Base-by-base conservation (phyloP, 2,797 vertebrate species). In the Heterohyrax brucei region DNA sequence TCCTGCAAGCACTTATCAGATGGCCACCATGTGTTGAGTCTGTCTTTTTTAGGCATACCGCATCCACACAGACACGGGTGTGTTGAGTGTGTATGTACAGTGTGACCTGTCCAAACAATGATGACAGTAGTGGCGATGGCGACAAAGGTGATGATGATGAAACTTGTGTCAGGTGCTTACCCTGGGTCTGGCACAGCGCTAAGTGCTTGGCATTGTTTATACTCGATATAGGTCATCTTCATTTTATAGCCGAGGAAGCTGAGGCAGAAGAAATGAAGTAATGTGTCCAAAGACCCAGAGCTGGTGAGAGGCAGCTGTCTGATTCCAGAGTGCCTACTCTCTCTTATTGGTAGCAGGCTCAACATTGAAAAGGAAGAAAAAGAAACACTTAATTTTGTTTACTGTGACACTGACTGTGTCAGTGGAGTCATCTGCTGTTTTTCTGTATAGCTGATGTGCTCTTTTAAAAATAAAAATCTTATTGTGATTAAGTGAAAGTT, bases 211-310 rank as follows among this genome's bases (percentile, higher is more conserved):
- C 73, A 73, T 79, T 92, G 2, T 33, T 82, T 85, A 9, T 30
- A 3, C 68, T 28, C 10, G 79, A 46, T 30, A 28, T 83, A 59
- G 48, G n/a, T 30, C 18, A 61, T 56, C n/a, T 87, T n/a, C 48
- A 79, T 88, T 89, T 88, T 73, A 59, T 72, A 28, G 39, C 48
- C 80, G 59, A 93, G 33, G 70, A 94, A 39, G 76, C 22, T 33
- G 33, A 93, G 33, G 10, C 76, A 93, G 93, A 93, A 64, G 53
- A 95, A 16, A 39, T 26, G 4, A 92, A 76, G n/a, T 66, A 87
- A 10, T 28, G 62, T 56, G 1, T 78, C 48, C 56, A 46, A 59
- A 80, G 28, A 56, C 50, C 18, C 46, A 92, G 56, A 53, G 33
- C 24, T 80, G 30, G 33, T 30, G 12, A 91, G 66, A 39, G 39